These are phyloP conservation scores for Dreissena polymorpha DNA, from an alignment of 1,140 invertebrate species.

Conservation along the genomic window DNA sequence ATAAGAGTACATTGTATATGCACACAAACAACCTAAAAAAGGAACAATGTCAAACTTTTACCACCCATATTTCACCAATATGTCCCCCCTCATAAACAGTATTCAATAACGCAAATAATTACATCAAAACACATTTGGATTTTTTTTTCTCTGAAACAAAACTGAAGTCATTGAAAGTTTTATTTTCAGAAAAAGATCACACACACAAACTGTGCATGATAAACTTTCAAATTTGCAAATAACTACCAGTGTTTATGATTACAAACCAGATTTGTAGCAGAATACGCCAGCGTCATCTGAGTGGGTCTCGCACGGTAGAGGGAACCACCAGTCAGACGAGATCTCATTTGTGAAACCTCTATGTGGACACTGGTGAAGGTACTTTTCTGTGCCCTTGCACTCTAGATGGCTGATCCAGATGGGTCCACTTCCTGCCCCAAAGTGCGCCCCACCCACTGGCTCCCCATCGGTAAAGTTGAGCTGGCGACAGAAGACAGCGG, in stretches of 20 bases:
- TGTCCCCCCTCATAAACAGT: too few relatives aligned
- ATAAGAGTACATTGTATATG: too few relatives aligned
- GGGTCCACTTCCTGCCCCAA: constrained; percentile 63
- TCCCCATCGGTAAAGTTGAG: constrained; percentile 66
- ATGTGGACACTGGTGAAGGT: constrained; percentile 68
- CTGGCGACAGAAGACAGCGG: constrained; percentile 65
- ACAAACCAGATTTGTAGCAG: constrained; percentile 53
- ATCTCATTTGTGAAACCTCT: constrained; percentile 57
- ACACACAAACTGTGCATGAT: too few relatives aligned
- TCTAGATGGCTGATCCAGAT: constrained; percentile 68
- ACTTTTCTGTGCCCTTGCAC: constrained; percentile 67
- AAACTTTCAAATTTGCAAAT: too few relatives aligned
- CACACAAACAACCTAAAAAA: too few relatives aligned
- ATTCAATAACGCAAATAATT: too few relatives aligned
- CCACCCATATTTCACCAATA: too few relatives aligned
- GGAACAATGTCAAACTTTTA: too few relatives aligned
- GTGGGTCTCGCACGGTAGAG: constrained; percentile 58
- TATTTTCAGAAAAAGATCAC: too few relatives aligned
- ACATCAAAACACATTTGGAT: too few relatives aligned
- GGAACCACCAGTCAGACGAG: constrained; percentile 40
- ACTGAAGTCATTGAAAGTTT: too few relatives aligned
- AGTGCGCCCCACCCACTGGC: constrained; percentile 53
- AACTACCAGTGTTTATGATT: not conserved
- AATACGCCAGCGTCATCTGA: constrained; percentile 66
- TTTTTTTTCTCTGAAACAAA: too few relatives aligned